Percentiles rank a stretch among this genome's conserved stretches.
Conservation (phyloP, 2,888 invertebrate genomes). For the Drosophila austrosaltans region DNA sequence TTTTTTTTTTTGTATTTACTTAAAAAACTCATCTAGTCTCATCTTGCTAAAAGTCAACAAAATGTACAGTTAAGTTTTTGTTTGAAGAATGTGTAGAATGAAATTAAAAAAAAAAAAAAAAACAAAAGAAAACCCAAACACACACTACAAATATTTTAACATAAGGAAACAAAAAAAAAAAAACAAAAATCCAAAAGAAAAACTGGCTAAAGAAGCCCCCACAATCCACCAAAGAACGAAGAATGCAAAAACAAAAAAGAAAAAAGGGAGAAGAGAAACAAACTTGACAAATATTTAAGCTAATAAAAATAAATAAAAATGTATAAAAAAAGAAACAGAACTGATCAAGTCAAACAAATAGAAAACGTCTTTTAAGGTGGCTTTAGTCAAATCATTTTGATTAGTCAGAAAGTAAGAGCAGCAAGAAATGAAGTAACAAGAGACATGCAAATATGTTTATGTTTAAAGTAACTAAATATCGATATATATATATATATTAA, state of each 20-base stretch:
- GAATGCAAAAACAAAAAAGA: slow-evolving; percentile 20
- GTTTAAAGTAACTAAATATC: slow-evolving; percentile 55
- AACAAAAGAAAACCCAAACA: slow-evolving; percentile 22
- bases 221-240: slow-evolving; percentile 49
- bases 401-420: slow-evolving; percentile 31
- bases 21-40: slow-evolving; percentile 50
- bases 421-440: slow-evolving; percentile 16
- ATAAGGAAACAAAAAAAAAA: slow-evolving; percentile 34
- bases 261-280: slow-evolving; percentile 27
- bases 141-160: slow-evolving; percentile 51
- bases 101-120: slow-evolving; percentile 22
- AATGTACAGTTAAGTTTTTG: slow-evolving; percentile 60
- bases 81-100: slow-evolving; percentile 36
- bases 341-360: slow-evolving; percentile 51
- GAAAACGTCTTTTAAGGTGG: slow-evolving; percentile 33
- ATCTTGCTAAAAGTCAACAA: slow-evolving; percentile 25
- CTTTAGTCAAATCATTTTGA: slow-evolving; percentile 42
- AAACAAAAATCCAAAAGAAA: slow-evolving; percentile 26
- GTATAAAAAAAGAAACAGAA: slow-evolving; percentile 55
- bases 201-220: slow-evolving; percentile 33
- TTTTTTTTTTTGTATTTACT: not conserved
- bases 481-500: slow-evolving; percentile 62
- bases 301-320: slow-evolving; percentile 51
- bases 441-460: slow-evolving; percentile 45
- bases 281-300: slow-evolving; percentile 56